These are phyloP conservation scores for Psilanteris sp. DNA, from an alignment of 1,140 invertebrate genomes.

Conservation along the genomic window DNA sequence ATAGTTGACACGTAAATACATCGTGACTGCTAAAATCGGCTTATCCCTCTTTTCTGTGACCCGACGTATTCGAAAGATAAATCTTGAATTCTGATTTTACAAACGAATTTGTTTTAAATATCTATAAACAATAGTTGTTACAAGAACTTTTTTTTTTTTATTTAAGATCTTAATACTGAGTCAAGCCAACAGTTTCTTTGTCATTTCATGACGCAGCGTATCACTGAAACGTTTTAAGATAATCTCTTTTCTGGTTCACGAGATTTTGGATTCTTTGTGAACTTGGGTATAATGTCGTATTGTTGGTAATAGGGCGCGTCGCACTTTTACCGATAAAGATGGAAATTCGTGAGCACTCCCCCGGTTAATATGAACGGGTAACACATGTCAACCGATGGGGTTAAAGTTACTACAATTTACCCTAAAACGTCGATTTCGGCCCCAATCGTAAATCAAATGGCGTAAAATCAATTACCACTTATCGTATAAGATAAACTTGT, in stretches of 20 bases:
- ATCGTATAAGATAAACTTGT: constrained; percentile 72
- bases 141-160: constrained; percentile 10
- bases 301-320: constrained; percentile 49
- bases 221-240: constrained; percentile 32
- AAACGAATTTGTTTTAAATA: neutral
- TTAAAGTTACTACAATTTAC: constrained; percentile 69
- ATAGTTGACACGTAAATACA: constrained; percentile 57
- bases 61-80: constrained; percentile 34
- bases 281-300: constrained; percentile 32
- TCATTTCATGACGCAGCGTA: constrained; percentile 34
- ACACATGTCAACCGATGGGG: constrained; percentile 75
- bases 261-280: constrained; percentile 40
- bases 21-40: constrained; percentile 56
- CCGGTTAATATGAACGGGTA: constrained; percentile 67
- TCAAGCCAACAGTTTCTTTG: constrained; percentile 5
- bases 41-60: constrained; percentile 48
- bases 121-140: constrained; percentile 21
- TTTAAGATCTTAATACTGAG: neutral
- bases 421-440: constrained; percentile 70
- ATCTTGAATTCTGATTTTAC: too few species aligned
- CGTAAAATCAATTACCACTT: constrained; percentile 79
- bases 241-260: constrained; percentile 40
- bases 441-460: constrained; percentile 75
- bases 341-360: constrained; percentile 70
- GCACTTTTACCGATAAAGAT: constrained; percentile 75